Evolutionary conservation across 2,888 invertebrate species (phyloP).

Genomic region (Pilophorus perplexus): DNA sequence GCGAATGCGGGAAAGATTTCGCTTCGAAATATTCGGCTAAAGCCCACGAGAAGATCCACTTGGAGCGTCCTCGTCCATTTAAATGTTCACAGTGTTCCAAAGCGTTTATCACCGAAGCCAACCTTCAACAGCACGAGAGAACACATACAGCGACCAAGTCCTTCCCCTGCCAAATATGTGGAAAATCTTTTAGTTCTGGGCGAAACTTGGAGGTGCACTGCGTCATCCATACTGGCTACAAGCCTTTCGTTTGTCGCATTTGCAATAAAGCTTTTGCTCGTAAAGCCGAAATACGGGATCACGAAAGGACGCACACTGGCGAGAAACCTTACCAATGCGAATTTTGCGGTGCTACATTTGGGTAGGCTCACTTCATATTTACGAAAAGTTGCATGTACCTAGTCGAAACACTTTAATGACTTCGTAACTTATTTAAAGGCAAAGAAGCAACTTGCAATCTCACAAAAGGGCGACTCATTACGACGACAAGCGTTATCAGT

Average conservation of each 20-base stretch:
- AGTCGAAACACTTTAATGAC: not conserved
- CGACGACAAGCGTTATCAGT: constrained; percentile 70
- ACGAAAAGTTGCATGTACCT: not conserved
- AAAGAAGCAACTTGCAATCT: constrained; percentile 76
- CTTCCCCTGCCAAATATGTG: constrained; percentile 66
- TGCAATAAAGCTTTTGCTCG: constrained; percentile 75
- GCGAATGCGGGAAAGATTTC: constrained; percentile 68
- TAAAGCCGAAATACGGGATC: constrained; percentile 74
- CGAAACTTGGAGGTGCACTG: constrained; percentile 76
- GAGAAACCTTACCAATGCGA: constrained; percentile 86
- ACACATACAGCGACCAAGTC: constrained; percentile 71
- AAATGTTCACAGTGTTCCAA: constrained; percentile 67
- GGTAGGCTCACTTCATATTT: constrained; percentile 50
- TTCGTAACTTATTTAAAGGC: constrained; percentile 58
- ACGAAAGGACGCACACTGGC: constrained; percentile 71
- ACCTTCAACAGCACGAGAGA: constrained; percentile 70
- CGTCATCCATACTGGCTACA: constrained; percentile 72
- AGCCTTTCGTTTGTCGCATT: constrained; percentile 66
- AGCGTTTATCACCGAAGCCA: constrained; percentile 73
- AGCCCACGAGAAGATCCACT: constrained; percentile 73
- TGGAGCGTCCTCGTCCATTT: constrained; percentile 65
- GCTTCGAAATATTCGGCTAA: constrained; percentile 76
- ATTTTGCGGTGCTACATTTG: constrained; percentile 71
- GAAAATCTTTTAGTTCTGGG: constrained; percentile 74
- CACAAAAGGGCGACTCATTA: constrained; percentile 77